phyloP scores from a whole-genome alignment of 2,797 vertebrate species.

The Spatula versicolor region DNA sequence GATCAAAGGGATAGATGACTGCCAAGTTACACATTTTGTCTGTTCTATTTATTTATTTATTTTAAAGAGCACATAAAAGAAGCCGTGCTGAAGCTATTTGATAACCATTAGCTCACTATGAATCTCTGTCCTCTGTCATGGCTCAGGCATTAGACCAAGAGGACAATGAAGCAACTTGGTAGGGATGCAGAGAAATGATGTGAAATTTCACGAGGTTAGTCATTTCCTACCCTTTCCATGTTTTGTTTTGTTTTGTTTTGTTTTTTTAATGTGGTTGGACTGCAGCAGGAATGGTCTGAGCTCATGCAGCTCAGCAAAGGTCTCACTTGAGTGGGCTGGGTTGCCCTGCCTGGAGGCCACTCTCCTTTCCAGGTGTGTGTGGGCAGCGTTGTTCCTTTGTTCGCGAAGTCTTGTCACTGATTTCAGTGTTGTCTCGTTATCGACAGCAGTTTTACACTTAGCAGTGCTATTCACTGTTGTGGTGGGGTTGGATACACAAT shows the following conservation, averaged over 20 bases:
- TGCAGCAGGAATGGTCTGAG: neutral
- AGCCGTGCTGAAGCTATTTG: neutral
- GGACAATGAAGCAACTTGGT: neutral
- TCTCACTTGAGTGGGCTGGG: neutral
- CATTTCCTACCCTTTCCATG: neutral
- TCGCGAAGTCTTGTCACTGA: neutral
- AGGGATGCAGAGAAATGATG: neutral
- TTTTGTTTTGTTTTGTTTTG: no score
- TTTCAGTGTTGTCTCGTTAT: neutral
- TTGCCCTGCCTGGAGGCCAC: neutral
- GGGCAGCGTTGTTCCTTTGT: fast-evolving
- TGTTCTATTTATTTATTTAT: neutral
- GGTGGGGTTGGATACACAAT: neutral
- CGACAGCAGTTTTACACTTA: neutral
- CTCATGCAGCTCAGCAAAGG: fast-evolving
- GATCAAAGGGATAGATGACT: neutral
- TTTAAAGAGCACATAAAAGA: neutral
- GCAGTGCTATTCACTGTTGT: neutral
- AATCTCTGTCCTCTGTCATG: neutral
- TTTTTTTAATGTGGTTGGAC: neutral
- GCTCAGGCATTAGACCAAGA: neutral
- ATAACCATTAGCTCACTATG: fast-evolving
- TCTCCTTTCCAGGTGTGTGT: fast-evolving
- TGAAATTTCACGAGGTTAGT: neutral
- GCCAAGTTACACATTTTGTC: neutral